Evolutionary conservation across 2,797 vertebrate species (phyloP).

Genomic region (Rhadinocentrus ornatus): DNA sequence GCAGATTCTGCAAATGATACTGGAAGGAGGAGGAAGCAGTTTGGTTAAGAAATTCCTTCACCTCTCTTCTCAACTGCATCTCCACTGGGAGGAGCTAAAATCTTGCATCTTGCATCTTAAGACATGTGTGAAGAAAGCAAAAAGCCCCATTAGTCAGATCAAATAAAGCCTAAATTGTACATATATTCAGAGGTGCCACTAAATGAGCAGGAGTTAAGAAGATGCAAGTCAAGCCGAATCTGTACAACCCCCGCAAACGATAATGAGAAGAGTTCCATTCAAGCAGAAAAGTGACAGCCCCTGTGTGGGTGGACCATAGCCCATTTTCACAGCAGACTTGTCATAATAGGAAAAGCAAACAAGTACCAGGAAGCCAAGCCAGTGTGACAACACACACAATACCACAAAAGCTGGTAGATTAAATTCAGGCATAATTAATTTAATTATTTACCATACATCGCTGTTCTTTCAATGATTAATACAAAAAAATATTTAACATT

Average conservation of each 20-base stretch:
- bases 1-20: background rate
- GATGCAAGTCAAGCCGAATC: slow-evolving; percentile 17
- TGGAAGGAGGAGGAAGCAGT: background rate
- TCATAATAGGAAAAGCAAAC: slow-evolving; percentile 31
- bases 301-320: slow-evolving; percentile 18
- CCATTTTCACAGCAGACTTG: slow-evolving; percentile 24
- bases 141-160: slow-evolving; percentile 15
- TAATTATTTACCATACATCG: slow-evolving; percentile 9
- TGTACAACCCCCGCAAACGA: background rate
- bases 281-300: slow-evolving; percentile 22
- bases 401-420: slow-evolving; percentile 5
- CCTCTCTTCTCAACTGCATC: background rate
- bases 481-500: slow-evolving; percentile 13
- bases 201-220: slow-evolving; percentile 8
- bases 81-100: slow-evolving; percentile 1
- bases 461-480: slow-evolving; percentile 17
- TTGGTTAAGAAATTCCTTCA: background rate
- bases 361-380: slow-evolving; percentile 2
- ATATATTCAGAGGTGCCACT: slow-evolving; percentile 14
- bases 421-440: slow-evolving; percentile 25
- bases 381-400: slow-evolving; percentile 11
- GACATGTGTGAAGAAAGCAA: background rate
- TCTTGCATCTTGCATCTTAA: background rate
- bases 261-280: slow-evolving; percentile 20
- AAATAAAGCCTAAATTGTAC: slow-evolving; percentile 9